phyloP scores from a whole-genome alignment of 1,140 invertebrate species.

The Euglossa dilemma region DNA sequence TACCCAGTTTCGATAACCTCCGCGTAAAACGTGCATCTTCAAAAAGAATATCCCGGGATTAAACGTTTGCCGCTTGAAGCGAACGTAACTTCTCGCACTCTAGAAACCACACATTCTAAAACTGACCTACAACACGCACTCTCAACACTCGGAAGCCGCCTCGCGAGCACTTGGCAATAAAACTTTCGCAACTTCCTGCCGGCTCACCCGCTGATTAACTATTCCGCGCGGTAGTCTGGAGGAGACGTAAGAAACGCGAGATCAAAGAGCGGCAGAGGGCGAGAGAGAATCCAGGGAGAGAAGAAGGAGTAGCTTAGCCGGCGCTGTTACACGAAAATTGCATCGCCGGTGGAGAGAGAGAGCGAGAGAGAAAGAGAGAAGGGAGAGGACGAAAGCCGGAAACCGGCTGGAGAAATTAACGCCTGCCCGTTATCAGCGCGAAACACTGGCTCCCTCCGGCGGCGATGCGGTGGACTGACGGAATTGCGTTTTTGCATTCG shows the following conservation, averaged over 20 bases:
- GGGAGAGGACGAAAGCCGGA: conserved; percentile 15
- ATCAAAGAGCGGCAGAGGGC: conserved; percentile 1
- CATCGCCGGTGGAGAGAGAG: conserved; percentile 15
- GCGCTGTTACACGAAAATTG: conserved; percentile 54
- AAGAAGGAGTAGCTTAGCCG: conserved; percentile 35
- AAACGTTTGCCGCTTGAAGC: too few species aligned
- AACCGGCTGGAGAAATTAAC: conserved; percentile 64
- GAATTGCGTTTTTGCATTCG: conserved; percentile 57
- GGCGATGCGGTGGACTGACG: background rate
- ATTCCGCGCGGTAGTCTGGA: background rate
- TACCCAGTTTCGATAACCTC: too few species aligned
- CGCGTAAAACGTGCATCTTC: too few species aligned
- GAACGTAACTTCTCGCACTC: background rate
- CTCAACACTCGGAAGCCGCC: background rate
- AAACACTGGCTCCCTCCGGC: conserved; percentile 14
- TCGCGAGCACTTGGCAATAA: background rate
- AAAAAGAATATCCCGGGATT: too few species aligned
- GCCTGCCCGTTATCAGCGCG: conserved; percentile 54
- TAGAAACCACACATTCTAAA: background rate
- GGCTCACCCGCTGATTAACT: background rate
- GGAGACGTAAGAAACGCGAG: background rate
- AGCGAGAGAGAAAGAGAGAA: too few species aligned
- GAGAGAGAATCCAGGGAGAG: background rate
- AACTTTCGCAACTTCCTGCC: background rate
- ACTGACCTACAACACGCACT: background rate